These are phyloP conservation scores for Clinocottus analis DNA, from an alignment of 2,113 vertebrate species.

Conservation along the genomic window DNA sequence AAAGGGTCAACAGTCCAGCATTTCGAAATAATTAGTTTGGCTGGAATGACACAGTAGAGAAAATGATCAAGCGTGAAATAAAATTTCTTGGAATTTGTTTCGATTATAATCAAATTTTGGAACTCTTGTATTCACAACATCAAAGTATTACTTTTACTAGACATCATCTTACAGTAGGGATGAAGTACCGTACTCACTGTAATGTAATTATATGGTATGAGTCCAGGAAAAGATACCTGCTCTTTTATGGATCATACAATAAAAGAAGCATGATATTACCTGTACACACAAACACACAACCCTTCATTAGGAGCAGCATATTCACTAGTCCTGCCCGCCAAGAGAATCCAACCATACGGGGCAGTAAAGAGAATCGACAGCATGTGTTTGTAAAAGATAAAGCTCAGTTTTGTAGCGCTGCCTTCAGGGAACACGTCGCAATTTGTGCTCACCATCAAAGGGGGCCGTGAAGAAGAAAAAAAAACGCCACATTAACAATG, in stretches of 20 bases:
- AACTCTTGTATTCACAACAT: not conserved
- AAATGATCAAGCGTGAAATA: not conserved
- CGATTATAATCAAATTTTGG: not conserved
- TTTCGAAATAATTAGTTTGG: not conserved
- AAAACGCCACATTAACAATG: slow-evolving; percentile 38
- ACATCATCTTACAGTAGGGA: not conserved
- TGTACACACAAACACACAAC: slow-evolving; percentile 22
- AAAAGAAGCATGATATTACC: slow-evolving; percentile 38
- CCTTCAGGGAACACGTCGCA: slow-evolving; percentile 43
- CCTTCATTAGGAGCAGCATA: slow-evolving; percentile 28
- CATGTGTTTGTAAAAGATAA: slow-evolving; percentile 70
- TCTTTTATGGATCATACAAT: slow-evolving; percentile 33
- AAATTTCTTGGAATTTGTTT: not conserved
- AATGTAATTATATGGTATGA: not conserved
- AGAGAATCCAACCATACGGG: slow-evolving; percentile 38
- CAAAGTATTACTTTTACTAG: not conserved
- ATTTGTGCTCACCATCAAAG: slow-evolving; percentile 43
- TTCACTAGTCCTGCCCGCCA: slow-evolving; percentile 34
- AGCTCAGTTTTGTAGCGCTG: slow-evolving; percentile 45
- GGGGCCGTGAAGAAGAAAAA: slow-evolving; percentile 9
- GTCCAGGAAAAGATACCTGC: slow-evolving; percentile 1
- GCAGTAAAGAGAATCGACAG: slow-evolving; percentile 35
- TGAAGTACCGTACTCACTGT: not conserved
- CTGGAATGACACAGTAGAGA: not conserved
- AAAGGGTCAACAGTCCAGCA: not conserved